A percentile compares a stretch with the other conserved stretches of the same genome.
phyloP scores from a whole-genome alignment of 2,797 vertebrate species.

The Threskiornis aethiopicus region DNA sequence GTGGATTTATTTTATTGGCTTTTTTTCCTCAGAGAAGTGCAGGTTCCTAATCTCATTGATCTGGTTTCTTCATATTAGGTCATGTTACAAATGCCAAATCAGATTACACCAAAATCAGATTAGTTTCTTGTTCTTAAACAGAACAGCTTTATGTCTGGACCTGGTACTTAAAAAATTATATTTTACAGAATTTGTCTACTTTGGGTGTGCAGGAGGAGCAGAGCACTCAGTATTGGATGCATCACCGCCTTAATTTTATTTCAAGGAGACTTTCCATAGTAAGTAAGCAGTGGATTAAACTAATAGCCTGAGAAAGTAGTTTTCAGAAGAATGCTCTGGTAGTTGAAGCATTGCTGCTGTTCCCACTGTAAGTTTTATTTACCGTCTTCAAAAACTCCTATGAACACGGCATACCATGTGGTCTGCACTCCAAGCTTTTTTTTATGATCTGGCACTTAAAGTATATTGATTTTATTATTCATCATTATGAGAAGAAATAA shows the following conservation, averaged over 20 bases:
- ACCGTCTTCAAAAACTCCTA: not conserved
- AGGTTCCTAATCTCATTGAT: conserved; percentile 45
- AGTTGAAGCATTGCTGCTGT: not conserved
- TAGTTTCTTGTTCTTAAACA: conserved; percentile 6
- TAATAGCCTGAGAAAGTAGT: not conserved
- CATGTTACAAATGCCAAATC: conserved; percentile 57
- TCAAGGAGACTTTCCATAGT: not conserved
- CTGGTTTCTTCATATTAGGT: conserved; percentile 12
- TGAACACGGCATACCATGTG: not conserved
- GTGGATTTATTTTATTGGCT: not conserved
- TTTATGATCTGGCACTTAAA: not conserved
- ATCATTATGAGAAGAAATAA: not conserved
- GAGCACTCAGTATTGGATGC: not conserved
- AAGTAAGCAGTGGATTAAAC: not conserved
- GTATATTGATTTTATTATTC: not conserved
- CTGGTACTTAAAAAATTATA: not conserved
- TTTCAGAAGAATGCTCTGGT: not conserved
- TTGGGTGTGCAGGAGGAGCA: not conserved
- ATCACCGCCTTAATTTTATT: not conserved
- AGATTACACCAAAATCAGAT: conserved; percentile 37
- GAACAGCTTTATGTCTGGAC: not conserved
- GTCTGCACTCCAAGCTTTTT: not conserved
- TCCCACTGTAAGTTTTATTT: not conserved
- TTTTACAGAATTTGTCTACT: not conserved
- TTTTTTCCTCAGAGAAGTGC: not conserved